A percentile compares a stretch with the other conserved stretches of the same genome.
These are phyloP conservation scores for Myripristis murdjan DNA, from an alignment of 2,797 vertebrate species.

Conservation along the genomic window DNA sequence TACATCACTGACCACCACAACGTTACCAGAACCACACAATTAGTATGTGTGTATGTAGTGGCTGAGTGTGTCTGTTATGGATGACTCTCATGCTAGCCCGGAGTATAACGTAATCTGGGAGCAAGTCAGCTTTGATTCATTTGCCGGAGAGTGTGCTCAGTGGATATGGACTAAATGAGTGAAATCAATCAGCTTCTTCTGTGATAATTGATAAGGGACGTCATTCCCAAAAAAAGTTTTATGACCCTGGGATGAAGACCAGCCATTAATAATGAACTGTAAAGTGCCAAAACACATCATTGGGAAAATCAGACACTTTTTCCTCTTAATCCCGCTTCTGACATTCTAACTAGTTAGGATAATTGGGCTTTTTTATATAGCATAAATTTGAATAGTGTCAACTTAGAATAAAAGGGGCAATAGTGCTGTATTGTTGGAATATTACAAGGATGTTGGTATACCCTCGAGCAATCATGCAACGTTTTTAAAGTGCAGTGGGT, in stretches of 20 bases:
- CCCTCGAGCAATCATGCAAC: too few relatives aligned
- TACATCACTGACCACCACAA: constrained; percentile 37
- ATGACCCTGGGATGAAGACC: constrained; percentile 19
- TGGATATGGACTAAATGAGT: constrained; percentile 1
- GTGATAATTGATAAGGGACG: constrained; percentile 7
- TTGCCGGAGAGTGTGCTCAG: neutral
- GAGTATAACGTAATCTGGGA: neutral
- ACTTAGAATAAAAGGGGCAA: too few relatives aligned
- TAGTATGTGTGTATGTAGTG: constrained; percentile 52
- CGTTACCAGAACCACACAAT: constrained; percentile 61
- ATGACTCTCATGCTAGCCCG: constrained; percentile 29
- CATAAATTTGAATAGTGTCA: too few relatives aligned
- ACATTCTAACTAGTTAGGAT: constrained; percentile 1
- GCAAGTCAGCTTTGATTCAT: constrained; percentile 14
- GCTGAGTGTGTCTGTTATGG: constrained; percentile 21
- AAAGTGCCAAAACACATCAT: constrained; percentile 12
- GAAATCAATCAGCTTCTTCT: neutral
- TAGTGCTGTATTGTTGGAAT: too few relatives aligned
- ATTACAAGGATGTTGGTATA: too few relatives aligned
- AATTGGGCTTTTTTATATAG: constrained; percentile 11
- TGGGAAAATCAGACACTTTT: neutral
- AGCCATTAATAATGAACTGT: constrained; percentile 1
- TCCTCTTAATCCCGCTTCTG: constrained; percentile 12
- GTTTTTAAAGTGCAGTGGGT: too few relatives aligned
- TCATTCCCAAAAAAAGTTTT: neutral